Evolutionary conservation across 1,140 invertebrate species (phyloP), one percentile per base, ranked within the genome.

Genomic region (Lordiphosa stackelbergi): DNA sequence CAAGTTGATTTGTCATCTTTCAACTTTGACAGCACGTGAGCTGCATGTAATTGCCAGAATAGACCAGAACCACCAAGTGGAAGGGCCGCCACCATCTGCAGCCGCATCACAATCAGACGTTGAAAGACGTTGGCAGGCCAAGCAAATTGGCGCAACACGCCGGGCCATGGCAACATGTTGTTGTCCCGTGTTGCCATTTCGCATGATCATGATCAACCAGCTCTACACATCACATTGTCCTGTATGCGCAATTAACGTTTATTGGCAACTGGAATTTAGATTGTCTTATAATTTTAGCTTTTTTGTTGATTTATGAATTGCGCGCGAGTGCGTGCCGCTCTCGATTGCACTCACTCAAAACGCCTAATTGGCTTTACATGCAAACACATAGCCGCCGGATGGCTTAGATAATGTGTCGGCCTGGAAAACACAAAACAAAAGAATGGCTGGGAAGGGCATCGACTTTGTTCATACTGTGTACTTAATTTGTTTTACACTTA

Each of bases 1-100:
- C 75, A 79, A 79, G 75, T 79, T 79, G 77, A 79, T 79, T 79
- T 79, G 75, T 79, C 75, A 79, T 79, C 75, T 79, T 79, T 79
- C 77, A 79, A 83, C 75, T 83, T 81, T 79, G 75, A 79, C 74
- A 79, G 74, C 70, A 79, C 74, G 74, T 79, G 74, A 79, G 75
- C 51, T 64, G 75, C 75, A 74, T 81, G 75, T 79, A 79, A 79
- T 79, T 81, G 75, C 71, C 69, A 49, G 53, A 28, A 61, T 11
- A 45, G 58, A 38, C 46, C 19, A 41, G 35, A 38, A 49, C 56
- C 53, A 47, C 34, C 41, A 5, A 42, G 46, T 62, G 36, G 41
- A 64, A 53, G 53, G 56, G 66, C 42, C 45, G 46, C 12, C 48
- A 56, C 55, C 51, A 69, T 62, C 51, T 68, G 58, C 63, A 41